Conservation (phyloP, 2,113 vertebrate species). For the Helogale parvula region DNA sequence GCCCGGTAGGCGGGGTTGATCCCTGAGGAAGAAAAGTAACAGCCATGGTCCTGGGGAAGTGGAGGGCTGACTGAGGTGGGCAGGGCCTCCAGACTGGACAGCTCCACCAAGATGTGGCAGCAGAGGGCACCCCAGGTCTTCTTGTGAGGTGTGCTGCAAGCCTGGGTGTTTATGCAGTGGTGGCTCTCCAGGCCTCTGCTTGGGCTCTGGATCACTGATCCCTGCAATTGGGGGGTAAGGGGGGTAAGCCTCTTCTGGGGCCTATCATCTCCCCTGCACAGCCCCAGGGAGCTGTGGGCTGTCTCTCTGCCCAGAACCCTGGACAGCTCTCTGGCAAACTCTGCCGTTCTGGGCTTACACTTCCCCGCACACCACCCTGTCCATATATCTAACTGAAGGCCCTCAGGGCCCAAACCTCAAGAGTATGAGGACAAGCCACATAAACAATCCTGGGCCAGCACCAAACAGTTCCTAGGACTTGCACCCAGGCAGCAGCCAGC, state of each 20-base stretch:
- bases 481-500: neutral
- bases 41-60: neutral
- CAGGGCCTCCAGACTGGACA: neutral
- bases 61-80: neutral
- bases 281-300: neutral
- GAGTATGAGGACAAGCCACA: neutral
- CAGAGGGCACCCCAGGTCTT: conserved; percentile 55
- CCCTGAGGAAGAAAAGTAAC: conserved; percentile 80
- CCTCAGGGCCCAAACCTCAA: neutral
- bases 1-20: conserved; percentile 86
- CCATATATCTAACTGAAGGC: neutral
- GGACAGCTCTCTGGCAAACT: neutral
- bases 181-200: neutral
- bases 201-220: neutral
- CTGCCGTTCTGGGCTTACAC: neutral
- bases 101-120: conserved; percentile 8
- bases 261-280: neutral
- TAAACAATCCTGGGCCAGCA: neutral
- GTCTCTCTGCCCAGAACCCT: neutral
- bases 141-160: neutral
- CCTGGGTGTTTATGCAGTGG: rapidly evolving
- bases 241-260: neutral
- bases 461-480: neutral
- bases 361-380: neutral
- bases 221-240: neutral